Base-by-base conservation (phyloP, 2,113 vertebrate species). In the Ammodytes marinus region DNA sequence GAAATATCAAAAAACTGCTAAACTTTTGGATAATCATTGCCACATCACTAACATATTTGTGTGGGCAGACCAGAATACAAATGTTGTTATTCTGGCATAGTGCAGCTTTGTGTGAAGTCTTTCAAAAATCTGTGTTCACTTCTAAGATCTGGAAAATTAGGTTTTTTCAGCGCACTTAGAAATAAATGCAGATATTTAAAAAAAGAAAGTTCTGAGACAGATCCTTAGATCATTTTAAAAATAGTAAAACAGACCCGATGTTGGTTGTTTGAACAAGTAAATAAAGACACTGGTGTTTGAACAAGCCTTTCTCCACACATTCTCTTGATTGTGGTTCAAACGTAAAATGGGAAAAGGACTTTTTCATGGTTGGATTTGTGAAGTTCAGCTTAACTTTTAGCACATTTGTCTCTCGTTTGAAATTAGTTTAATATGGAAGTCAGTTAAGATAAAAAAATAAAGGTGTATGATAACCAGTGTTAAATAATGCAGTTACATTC, bases 51-150 rank as follows among this genome's bases (percentile, higher is more conserved):
- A 88, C 82, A 89, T 86, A 84, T 91, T 86, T 90, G 93, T 90
- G 90, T 91, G 89, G 90, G 89, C 79, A 91, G 89, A 90, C 85
- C 67, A 92, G 78, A 92, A 89, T 81, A 88, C 85, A 87, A 89
- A 86, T 88, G 27, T 50, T 84, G 86, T 84, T 86, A 73, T 88
- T 86, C 82, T 90, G 88, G 83, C 87, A 86, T 74, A 79, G 88
- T 67, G 85, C 83, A 86, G 85, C 69, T 84, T 58, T 73, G 74
- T 74, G 77, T 86, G 82, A 85, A 88, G 73, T 80, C 45, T 74
- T 47, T 80, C 57, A 90, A 84, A 84, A 85, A 87, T 65, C 46
- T 86, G 53, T 74, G 61, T 74, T 84, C 45, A 47, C 55, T 79
- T 87, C 60, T 75, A 82, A 86, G 75, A 78, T 84, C 58, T 64